These are phyloP conservation scores for Sericinus montela DNA, from an alignment of 2,888 invertebrate species.

Conservation along the genomic window DNA sequence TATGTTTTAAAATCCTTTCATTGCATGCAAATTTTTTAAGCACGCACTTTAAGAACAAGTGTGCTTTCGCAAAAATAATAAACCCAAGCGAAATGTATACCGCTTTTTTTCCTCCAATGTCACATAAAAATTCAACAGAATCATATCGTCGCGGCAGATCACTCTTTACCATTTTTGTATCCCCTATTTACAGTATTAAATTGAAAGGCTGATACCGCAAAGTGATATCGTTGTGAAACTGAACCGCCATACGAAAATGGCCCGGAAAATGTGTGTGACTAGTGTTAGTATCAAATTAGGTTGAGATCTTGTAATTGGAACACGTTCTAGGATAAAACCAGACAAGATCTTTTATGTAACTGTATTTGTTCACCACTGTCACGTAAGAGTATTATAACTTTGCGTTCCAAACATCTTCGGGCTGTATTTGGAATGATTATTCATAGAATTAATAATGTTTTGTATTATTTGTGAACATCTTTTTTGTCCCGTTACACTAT, in stretches of 20 bases:
- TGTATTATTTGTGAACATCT: no score
- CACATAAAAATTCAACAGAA: conserved; percentile 7
- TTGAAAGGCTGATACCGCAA: conserved; percentile 4
- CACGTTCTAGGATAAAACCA: conserved; percentile 27
- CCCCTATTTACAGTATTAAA: conserved; percentile 9
- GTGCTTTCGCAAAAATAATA: conserved; percentile 2
- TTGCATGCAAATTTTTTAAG: conserved; percentile 11
- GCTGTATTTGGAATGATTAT: no score
- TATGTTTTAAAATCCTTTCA: conserved; percentile 2
- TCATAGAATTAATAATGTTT: no score
- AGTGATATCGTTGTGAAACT: conserved; percentile 6
- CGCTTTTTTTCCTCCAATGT: conserved; percentile 2
- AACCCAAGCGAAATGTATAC: conserved; percentile 1
- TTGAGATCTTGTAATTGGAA: conserved; percentile 30
- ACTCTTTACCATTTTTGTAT: conserved; percentile 4
- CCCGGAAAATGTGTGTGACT: conserved; percentile 11
- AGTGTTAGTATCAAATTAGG: conserved; percentile 13
- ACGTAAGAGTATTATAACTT: neutral
- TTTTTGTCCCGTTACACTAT: no score
- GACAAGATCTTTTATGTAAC: conserved; percentile 17
- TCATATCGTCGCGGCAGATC: conserved; percentile 6
- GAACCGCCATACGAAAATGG: neutral
- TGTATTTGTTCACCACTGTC: conserved; percentile 19
- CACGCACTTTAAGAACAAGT: conserved; percentile 4
- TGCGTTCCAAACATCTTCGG: neutral